phyloP scores from a whole-genome alignment of 2,797 vertebrate species.

The Agapornis canus region DNA sequence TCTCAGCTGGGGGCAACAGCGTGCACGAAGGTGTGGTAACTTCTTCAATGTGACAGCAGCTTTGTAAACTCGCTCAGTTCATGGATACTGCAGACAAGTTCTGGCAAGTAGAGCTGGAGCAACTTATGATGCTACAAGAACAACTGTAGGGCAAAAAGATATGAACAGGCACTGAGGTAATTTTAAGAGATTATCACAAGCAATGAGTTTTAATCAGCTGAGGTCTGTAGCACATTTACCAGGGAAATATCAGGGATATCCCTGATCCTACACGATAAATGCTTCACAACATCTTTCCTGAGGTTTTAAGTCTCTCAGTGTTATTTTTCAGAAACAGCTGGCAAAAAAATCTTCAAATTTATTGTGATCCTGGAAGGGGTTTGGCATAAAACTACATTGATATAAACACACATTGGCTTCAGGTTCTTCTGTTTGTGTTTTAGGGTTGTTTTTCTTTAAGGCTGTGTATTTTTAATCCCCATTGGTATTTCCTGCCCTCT shows the following conservation, averaged over 20 bases:
- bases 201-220: not conserved
- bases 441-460: not conserved
- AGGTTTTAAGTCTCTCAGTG: not conserved
- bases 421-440: not conserved
- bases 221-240: not conserved
- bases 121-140: not conserved
- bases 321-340: not conserved
- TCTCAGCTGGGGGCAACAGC: not conserved
- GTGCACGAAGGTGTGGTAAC: not conserved
- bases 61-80: fast-evolving
- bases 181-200: not conserved
- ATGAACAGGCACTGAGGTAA: not conserved
- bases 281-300: not conserved
- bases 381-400: not conserved
- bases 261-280: not conserved
- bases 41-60: not conserved
- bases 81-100: not conserved
- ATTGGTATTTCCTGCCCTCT: not conserved
- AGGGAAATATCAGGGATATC: not conserved
- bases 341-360: not conserved
- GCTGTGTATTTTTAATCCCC: not conserved
- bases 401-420: not conserved
- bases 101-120: not conserved
- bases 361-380: fast-evolving
- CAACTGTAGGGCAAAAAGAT: not conserved